These are phyloP conservation scores for Caerostris extrusa DNA, from an alignment of 1,140 invertebrate genomes.

Conservation along the genomic window DNA sequence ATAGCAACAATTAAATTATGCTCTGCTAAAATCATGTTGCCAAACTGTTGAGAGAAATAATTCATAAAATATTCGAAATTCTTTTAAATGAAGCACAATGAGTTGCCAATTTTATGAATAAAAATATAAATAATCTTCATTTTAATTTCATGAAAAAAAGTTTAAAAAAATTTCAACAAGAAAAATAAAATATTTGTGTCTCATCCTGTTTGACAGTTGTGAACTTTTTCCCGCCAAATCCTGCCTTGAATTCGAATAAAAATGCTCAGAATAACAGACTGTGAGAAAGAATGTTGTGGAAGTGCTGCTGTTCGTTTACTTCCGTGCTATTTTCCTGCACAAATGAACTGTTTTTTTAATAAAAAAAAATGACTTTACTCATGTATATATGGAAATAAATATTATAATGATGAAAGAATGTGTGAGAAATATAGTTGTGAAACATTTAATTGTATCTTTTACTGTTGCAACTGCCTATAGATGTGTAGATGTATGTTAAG, in stretches of 20 bases:
- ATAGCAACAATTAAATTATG: no score
- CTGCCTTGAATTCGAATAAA: slow-evolving; percentile 53
- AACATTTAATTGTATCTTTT: slow-evolving; percentile 4
- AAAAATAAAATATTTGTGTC: no score
- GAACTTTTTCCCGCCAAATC: slow-evolving; percentile 26
- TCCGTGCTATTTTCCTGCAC: slow-evolving; percentile 70
- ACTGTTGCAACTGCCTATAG: neutral
- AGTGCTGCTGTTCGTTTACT: slow-evolving; percentile 8
- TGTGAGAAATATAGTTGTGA: slow-evolving; percentile 30
- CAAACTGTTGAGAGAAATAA: no score
- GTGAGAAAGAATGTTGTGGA: slow-evolving; percentile 6
- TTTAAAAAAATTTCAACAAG: no score
- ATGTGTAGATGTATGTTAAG: neutral
- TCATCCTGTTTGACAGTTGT: neutral
- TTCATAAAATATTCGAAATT: no score
- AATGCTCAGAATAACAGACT: slow-evolving; percentile 59
- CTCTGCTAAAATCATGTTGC: no score
- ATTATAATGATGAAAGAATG: slow-evolving; percentile 4
- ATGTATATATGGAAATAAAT: slow-evolving; percentile 49
- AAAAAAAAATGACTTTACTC: slow-evolving; percentile 18
- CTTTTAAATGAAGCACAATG: no score
- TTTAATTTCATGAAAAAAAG: no score
- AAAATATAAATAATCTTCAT: no score
- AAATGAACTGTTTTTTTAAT: slow-evolving; percentile 67
- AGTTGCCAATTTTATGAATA: no score